Conservation (phyloP, 1,140 invertebrate species). For the Pentalonia nigronervosa region DNA sequence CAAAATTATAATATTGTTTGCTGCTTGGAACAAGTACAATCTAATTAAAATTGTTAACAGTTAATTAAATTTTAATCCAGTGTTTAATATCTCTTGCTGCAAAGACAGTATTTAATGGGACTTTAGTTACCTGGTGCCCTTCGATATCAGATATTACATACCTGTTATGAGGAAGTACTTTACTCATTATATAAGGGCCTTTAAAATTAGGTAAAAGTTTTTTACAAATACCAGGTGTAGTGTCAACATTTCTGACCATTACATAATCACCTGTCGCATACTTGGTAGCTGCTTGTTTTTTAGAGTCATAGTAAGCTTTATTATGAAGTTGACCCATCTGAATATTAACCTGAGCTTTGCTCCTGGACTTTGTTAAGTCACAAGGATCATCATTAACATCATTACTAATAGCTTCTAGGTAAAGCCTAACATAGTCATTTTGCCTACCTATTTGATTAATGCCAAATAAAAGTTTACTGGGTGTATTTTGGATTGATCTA, state of each 20-base stretch:
- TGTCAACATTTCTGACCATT: slow-evolving; percentile 1
- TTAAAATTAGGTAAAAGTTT: slow-evolving; percentile 22
- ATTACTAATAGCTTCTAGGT: neutral
- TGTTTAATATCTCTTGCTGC: no score
- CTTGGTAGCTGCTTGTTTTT: no score
- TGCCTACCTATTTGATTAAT: no score
- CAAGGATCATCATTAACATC: neutral
- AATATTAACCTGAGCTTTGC: neutral
- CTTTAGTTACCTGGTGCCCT: neutral
- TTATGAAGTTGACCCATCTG: neutral
- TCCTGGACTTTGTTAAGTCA: no score
- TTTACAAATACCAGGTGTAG: neutral
- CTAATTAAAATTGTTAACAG: no score
- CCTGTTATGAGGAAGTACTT: neutral
- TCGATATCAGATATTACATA: slow-evolving; percentile 8
- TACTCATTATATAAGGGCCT: neutral
- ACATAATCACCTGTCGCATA: neutral
- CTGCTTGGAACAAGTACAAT: no score
- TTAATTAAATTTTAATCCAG: no score
- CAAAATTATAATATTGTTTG: no score
- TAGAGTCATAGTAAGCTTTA: neutral
- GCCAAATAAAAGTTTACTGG: no score
- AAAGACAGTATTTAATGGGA: neutral
- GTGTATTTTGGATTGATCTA: no score
- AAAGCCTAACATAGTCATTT: neutral